Conservation (phyloP, 2,113 vertebrate genomes). For the Peromyscus californicus region DNA sequence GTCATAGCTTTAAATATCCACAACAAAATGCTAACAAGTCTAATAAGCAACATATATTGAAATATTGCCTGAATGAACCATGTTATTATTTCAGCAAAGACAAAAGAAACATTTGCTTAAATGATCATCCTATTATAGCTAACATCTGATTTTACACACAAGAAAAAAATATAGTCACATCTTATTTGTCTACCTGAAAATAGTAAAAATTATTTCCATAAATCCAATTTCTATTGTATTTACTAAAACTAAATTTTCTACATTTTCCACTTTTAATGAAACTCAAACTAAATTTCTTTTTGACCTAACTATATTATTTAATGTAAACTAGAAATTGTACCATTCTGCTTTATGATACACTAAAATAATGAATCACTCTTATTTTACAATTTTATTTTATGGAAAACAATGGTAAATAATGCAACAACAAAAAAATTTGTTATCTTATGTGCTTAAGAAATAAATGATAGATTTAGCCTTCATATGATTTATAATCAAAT, state of each 20-base stretch:
- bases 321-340: not conserved
- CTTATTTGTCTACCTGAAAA: not conserved
- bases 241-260: not conserved
- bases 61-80: not conserved
- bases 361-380: not conserved
- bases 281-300: not conserved
- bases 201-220: not conserved
- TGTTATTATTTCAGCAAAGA: not conserved
- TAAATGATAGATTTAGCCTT: not conserved
- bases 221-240: not conserved
- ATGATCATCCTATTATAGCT: not conserved
- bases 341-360: not conserved
- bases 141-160: not conserved
- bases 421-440: not conserved
- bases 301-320: not conserved
- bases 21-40: not conserved
- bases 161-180: not conserved
- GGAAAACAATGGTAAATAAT: not conserved
- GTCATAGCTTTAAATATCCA: not conserved
- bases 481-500: not conserved
- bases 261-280: constrained; percentile 16
- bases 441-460: not conserved
- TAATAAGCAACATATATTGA: not conserved
- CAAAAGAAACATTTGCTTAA: not conserved
- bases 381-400: not conserved